These are phyloP conservation scores for Avahi laniger DNA, from an alignment of 2,797 vertebrate genomes.

Conservation along the genomic window DNA sequence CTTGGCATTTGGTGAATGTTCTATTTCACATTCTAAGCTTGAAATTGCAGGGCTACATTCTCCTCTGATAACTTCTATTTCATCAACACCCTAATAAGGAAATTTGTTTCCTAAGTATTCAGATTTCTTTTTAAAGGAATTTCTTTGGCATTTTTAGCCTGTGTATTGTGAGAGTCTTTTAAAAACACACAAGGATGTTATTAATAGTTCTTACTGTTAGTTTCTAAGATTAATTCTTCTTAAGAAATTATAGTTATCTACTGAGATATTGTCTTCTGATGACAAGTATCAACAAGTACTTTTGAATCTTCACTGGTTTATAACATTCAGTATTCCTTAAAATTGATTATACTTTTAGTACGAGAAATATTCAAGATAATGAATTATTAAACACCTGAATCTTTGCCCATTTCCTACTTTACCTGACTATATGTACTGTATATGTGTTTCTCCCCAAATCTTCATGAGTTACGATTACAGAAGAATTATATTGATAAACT, in stretches of 20 bases:
- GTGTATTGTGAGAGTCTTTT: constrained; percentile 68
- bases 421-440: not conserved
- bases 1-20: constrained; percentile 80
- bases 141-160: constrained; percentile 61
- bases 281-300: not conserved
- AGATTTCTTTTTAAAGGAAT: constrained; percentile 67
- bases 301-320: constrained; percentile 42
- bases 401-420: constrained; percentile 13
- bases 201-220: constrained; percentile 31
- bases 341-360: constrained; percentile 26
- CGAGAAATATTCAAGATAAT: constrained; percentile 32
- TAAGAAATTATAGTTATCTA: constrained; percentile 32
- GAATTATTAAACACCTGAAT: not conserved
- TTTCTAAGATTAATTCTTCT: constrained; percentile 51
- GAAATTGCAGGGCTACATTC: constrained; percentile 80
- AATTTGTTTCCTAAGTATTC: constrained; percentile 74
- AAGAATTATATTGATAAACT: not conserved
- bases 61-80: constrained; percentile 74
- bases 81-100: constrained; percentile 75
- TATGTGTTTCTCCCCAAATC: not conserved
- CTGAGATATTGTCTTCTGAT: constrained; percentile 39
- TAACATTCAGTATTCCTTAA: constrained; percentile 8
- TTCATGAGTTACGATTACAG: not conserved
- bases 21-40: constrained; percentile 80
- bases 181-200: constrained; percentile 28